Evolutionary conservation across 2,113 vertebrate genomes (phyloP), one percentile per base, ranked within the genome.

Genomic region (Melanerpes aurifrons): DNA sequence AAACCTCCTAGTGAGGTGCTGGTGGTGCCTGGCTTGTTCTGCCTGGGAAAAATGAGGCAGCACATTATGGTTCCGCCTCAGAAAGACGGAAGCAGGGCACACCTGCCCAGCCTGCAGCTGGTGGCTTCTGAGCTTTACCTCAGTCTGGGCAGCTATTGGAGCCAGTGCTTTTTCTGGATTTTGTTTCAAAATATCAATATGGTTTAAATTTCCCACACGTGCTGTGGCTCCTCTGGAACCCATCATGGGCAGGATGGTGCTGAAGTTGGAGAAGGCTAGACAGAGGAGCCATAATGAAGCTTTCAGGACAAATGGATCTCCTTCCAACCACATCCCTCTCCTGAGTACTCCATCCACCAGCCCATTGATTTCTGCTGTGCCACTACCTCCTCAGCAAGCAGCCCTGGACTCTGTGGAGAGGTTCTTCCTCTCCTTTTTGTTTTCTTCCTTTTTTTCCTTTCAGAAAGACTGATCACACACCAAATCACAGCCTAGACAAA

Each of bases 111-210:
- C 40, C 57, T 40, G 48, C 7, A 12, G 66, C 70, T 25, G 66
- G n/a, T 29, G 26, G 31, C 48, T 53, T 17, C 1, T 1, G 45
- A 35, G 22, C 50, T 64, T 56, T 20, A 10, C 12, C 61, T 57
- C 7, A 3, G 17, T 3, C 20, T 8, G 0, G 61, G 53, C 43
- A 21, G 40, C 61, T 57, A 13, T n/a, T 0, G 0, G 50, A 71
- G 25, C 9, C 25, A 78, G 74, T 0, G 1, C 19, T 29, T n/a
- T 3, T n/a, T 63, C 78, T 54, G 4, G 22, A 3, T 69, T 76
- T 89, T 69, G 21, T 53, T 72, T 68, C 35, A 35, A 50, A 82
- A 76, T 22, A 20, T 35, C 87, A 78, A 62, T 26, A 40, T 0
- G 0, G 54, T 15, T 73, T 37, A 59, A 64, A 75, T 75, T 78